Conservation (phyloP, 2,797 vertebrate genomes). For the Myotis myotis region DNA sequence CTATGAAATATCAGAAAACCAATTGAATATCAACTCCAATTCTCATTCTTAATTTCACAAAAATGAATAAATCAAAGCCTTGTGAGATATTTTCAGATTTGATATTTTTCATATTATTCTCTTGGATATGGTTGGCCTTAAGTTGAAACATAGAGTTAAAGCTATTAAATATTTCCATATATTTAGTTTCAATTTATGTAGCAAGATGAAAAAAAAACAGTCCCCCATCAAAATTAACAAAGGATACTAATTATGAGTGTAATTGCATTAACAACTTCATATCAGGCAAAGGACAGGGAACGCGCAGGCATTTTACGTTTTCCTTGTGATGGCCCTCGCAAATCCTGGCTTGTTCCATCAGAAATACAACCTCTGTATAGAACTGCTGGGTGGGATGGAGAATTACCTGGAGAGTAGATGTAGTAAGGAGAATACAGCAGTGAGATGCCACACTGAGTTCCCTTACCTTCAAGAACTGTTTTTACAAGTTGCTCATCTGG, state of each 20-base stretch:
- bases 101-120: not conserved
- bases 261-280: not conserved
- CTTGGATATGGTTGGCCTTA: not conserved
- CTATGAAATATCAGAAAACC: not conserved
- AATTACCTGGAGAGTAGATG: not conserved
- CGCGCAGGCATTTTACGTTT: not conserved
- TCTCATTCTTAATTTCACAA: not conserved
- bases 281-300: not conserved
- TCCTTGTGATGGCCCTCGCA: not conserved
- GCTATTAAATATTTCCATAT: not conserved
- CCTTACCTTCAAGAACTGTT: not conserved
- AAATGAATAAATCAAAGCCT: not conserved
- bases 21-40: not conserved
- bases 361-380: not conserved
- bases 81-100: not conserved
- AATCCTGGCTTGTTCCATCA: not conserved
- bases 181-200: not conserved
- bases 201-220: not conserved
- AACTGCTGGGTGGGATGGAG: not conserved
- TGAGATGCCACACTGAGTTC: not conserved
- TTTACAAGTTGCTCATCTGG: not conserved
- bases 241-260: not conserved
- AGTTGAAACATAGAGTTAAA: not conserved
- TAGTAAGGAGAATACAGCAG: not conserved
- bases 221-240: not conserved